A percentile compares a stretch with the other conserved stretches of the same genome.
These are phyloP conservation scores for Stichodactyla mertensii DNA, from an alignment of 64 coral and sea anemone genomes.

Conservation along the genomic window DNA sequence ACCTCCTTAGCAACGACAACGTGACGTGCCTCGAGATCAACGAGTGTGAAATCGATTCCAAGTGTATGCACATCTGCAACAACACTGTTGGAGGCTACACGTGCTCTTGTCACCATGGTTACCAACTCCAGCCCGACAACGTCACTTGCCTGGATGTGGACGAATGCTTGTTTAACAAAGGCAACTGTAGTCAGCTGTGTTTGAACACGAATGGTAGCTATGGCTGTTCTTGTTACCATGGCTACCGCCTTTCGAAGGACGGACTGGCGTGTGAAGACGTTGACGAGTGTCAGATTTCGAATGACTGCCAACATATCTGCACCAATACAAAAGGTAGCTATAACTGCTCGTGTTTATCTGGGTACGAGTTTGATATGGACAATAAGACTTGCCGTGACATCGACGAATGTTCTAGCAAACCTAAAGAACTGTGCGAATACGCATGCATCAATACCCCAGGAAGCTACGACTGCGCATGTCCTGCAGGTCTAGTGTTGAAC, in stretches of 20 bases:
- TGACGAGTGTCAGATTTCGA: constrained; percentile 48
- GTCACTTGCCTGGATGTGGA: constrained; percentile 59
- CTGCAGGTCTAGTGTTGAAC: constrained; percentile 8
- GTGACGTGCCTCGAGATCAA: constrained; percentile 46
- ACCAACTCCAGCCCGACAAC: constrained; percentile 28
- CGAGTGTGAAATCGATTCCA: constrained; percentile 42
- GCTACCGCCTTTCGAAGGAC: constrained; percentile 42
- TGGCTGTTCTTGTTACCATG: constrained; percentile 44
- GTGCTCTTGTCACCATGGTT: constrained; percentile 53
- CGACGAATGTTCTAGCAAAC: constrained; percentile 28
- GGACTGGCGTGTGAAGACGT: constrained; percentile 55
- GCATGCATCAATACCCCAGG: constrained; percentile 57
- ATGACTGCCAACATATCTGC: constrained; percentile 45
- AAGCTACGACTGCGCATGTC: constrained; percentile 47
- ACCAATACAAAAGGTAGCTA: constrained; percentile 45
- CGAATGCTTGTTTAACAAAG: constrained; percentile 40
- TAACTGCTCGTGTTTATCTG: constrained; percentile 38
- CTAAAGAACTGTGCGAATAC: constrained; percentile 37
- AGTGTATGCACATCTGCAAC: constrained; percentile 38
- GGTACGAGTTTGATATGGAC: constrained; percentile 27
- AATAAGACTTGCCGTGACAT: constrained; percentile 42
- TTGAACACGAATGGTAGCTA: constrained; percentile 47
- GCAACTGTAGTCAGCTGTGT: constrained; percentile 45
- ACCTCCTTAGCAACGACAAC: constrained; percentile 14
- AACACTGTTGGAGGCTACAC: constrained; percentile 57